A percentile compares a stretch with the other conserved stretches of the same genome.
Conservation (phyloP, 2,888 invertebrate genomes). For the Patella ulyssiponensis region DNA sequence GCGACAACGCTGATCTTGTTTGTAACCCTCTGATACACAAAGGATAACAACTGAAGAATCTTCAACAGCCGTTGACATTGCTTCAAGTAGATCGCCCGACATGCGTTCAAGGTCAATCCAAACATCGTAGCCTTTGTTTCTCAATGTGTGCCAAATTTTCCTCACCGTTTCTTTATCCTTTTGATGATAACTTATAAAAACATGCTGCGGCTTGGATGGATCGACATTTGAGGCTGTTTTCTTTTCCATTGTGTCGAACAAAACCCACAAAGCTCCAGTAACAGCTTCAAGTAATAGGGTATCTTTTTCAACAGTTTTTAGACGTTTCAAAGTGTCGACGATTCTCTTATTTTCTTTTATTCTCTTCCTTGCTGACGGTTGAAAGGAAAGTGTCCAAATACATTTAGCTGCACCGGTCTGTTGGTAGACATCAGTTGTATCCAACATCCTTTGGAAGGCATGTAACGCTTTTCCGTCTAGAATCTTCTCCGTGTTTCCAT, state of each 20-base stretch:
- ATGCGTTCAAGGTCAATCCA: not conserved
- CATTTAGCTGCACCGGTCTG: not conserved
- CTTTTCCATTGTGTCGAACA: not conserved
- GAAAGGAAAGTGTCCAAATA: not conserved
- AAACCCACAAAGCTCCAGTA: not conserved
- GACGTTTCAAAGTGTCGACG: not conserved
- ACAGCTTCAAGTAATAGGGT: not conserved
- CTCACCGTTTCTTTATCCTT: not conserved
- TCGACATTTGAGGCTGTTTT: too few relatives aligned
- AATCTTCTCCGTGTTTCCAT: not conserved
- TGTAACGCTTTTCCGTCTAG: not conserved
- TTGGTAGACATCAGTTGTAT: not conserved
- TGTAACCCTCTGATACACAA: not conserved
- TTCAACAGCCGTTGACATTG: not conserved
- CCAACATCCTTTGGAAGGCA: not conserved
- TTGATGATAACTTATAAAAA: not conserved
- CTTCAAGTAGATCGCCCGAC: not conserved
- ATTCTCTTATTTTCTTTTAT: not conserved
- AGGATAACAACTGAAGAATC: not conserved
- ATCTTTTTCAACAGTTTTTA: not conserved
- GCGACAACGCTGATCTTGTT: not conserved
- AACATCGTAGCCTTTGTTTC: not conserved
- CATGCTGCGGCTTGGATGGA: not conserved
- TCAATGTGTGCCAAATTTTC: not conserved
- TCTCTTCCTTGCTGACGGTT: too few relatives aligned